phyloP scores from a whole-genome alignment of 1,140 invertebrate genomes.

The Bradysia coprophila region DNA sequence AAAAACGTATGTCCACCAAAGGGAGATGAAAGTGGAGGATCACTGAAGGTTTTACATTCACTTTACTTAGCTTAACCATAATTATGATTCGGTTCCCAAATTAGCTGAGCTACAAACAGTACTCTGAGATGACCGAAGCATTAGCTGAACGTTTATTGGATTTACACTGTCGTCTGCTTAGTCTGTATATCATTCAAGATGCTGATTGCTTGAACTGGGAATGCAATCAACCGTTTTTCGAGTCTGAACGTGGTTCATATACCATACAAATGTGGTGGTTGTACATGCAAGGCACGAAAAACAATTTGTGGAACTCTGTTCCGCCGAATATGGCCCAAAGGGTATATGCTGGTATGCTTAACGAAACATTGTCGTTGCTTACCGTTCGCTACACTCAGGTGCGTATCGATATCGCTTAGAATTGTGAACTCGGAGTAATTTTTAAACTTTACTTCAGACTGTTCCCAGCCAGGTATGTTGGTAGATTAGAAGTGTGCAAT shows the following conservation, averaged over 20 bases:
- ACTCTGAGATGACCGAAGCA: conserved; percentile 60
- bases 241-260: conserved; percentile 51
- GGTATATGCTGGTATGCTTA: conserved; percentile 59
- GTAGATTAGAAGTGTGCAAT: too few species aligned
- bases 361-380: conserved; percentile 57
- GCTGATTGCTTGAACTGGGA: conserved; percentile 51
- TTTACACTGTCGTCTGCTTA: conserved; percentile 50
- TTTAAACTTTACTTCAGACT: conserved; percentile 27
- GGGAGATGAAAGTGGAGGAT: conserved; percentile 21
- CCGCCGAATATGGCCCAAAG: conserved; percentile 64
- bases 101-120: conserved; percentile 44
- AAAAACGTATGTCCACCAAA: conserved; percentile 19
- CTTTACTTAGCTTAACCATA: background rate
- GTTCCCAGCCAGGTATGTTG: conserved; percentile 37
- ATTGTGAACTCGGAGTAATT: too few species aligned
- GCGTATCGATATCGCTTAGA: too few species aligned
- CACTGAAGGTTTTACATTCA: conserved; percentile 10
- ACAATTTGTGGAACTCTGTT: conserved; percentile 61
- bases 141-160: conserved; percentile 58
- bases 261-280: conserved; percentile 71
- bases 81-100: background rate
- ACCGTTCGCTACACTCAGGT: conserved; percentile 54
- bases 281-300: conserved; percentile 62
- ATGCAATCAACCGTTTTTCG: conserved; percentile 35
- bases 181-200: conserved; percentile 61